Evolutionary conservation across 2,113 vertebrate species (phyloP).

Genomic region (Neolamprologus hecqui): DNA sequence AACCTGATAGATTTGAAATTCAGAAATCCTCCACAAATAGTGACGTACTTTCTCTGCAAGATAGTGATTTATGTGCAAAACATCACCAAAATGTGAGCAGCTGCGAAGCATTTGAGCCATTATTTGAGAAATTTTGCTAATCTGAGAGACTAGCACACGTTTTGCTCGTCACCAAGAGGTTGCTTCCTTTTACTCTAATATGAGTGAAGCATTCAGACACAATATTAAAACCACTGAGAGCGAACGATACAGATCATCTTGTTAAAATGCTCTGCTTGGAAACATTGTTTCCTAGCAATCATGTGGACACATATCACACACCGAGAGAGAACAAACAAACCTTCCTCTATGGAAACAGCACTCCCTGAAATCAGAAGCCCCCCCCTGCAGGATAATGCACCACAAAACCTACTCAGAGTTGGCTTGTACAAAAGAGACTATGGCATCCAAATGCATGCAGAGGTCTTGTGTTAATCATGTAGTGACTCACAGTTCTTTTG

Average conservation of each 20-base stretch:
- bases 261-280: not conserved
- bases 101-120: fast-evolving
- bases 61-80: not conserved
- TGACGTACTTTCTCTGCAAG: not conserved
- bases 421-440: not conserved
- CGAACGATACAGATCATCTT: not conserved
- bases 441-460: not conserved
- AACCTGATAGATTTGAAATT: not conserved
- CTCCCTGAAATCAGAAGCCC: not conserved
- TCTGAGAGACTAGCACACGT: not conserved
- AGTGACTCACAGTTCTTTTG: not conserved
- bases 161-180: not conserved
- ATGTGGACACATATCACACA: not conserved
- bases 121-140: not conserved
- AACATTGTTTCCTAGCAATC: not conserved
- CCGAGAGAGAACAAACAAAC: not conserved
- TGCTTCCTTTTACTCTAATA: not conserved
- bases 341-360: not conserved
- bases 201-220: not conserved
- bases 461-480: not conserved
- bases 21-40: not conserved
- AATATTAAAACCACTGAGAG: not conserved
- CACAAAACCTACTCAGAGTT: not conserved
- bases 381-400: not conserved
- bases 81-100: not conserved